phyloP scores from a whole-genome alignment of 2,113 vertebrate genomes.

The Burhinus bistriatus region DNA sequence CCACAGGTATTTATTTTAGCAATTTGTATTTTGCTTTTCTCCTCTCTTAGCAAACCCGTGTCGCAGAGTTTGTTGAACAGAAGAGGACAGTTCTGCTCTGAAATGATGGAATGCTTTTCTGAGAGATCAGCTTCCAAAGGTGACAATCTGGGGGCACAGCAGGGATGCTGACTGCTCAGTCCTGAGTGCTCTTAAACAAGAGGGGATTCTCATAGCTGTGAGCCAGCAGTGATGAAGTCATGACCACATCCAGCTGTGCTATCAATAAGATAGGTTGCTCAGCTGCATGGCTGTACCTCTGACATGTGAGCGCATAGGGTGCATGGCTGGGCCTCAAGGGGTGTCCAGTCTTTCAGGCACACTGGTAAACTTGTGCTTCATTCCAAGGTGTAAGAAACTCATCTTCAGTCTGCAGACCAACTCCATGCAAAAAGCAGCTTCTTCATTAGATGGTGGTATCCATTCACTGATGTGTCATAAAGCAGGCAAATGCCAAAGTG shows the following conservation, averaged over 20 bases:
- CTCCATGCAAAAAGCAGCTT: not conserved
- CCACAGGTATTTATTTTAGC: not conserved
- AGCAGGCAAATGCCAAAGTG: not conserved
- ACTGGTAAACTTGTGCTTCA: not conserved
- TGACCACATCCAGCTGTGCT: slow-evolving; percentile 7
- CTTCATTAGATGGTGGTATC: not conserved
- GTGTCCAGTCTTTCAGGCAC: not conserved
- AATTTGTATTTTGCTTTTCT: not conserved
- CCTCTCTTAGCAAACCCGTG: not conserved
- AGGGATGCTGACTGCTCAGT: not conserved
- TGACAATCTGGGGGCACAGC: not conserved
- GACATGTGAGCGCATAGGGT: not conserved
- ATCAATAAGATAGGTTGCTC: not conserved
- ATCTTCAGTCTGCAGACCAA: not conserved
- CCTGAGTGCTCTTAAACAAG: not conserved
- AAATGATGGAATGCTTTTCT: not conserved
- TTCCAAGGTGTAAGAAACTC: not conserved
- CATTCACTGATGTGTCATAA: not conserved
- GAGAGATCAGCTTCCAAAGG: slow-evolving; percentile 14
- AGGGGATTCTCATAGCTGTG: not conserved
- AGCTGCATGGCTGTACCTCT: not conserved
- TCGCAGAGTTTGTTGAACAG: not conserved
- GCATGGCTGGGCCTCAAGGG: not conserved
- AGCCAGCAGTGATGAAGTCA: not conserved
- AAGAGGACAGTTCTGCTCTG: not conserved